phyloP scores from a whole-genome alignment of 1,140 invertebrate genomes.

The Spodoptera litura region DNA sequence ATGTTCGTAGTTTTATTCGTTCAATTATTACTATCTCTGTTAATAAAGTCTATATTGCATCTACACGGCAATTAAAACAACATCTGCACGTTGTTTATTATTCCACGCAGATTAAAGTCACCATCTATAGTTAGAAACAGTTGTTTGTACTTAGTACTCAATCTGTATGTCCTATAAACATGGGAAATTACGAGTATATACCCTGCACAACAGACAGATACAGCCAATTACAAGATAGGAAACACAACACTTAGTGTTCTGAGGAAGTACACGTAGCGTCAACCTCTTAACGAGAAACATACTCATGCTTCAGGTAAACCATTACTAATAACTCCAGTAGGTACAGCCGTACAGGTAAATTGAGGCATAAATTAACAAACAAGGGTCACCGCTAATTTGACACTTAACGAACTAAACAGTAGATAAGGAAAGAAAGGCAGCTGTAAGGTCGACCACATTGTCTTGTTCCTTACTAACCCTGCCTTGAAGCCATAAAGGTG shows the following conservation, averaged over 20 bases:
- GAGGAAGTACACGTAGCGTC: neutral
- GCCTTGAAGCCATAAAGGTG: conserved; percentile 11
- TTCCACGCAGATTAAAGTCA: conserved; percentile 14
- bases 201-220: neutral
- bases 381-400: conserved; percentile 23
- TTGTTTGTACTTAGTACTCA: neutral
- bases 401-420: conserved; percentile 19
- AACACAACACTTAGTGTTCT: neutral
- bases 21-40: neutral
- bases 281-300: conserved; percentile 7
- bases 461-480: conserved; percentile 22
- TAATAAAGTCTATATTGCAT: conserved; percentile 1
- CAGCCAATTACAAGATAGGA: neutral
- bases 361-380: conserved; percentile 10
- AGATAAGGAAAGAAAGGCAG: conserved; percentile 29
- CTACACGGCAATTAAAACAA: conserved; percentile 19
- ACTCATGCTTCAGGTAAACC: neutral
- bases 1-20: neutral
- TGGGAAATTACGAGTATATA: neutral
- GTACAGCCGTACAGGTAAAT: conserved; percentile 17
- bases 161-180: neutral
- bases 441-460: conserved; percentile 17
- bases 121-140: conserved; percentile 24
- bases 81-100: conserved; percentile 9
- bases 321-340: conserved; percentile 11